phyloP scores from a whole-genome alignment of 2,797 vertebrate species.

The Champsocephalus gunnari region DNA sequence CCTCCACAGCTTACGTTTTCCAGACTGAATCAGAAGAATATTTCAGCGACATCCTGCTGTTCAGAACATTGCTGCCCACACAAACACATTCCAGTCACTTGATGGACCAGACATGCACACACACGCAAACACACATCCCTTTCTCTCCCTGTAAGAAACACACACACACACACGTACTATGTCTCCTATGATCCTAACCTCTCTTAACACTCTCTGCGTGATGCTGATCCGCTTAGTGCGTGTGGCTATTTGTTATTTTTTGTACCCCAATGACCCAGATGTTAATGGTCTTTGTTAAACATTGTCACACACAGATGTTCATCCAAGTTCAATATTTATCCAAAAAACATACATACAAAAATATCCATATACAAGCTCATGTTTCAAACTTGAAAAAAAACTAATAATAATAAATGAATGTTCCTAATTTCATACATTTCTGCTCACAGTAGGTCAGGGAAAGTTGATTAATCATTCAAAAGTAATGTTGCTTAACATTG shows the following conservation, averaged over 20 bases:
- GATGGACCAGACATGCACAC: constrained; percentile 67
- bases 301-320: constrained; percentile 20
- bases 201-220: constrained; percentile 51
- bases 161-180: not conserved
- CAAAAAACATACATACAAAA: constrained; percentile 31
- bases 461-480: constrained; percentile 11
- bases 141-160: not conserved
- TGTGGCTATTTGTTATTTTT: constrained; percentile 32
- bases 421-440: not conserved
- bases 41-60: constrained; percentile 65
- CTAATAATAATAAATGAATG: constrained; percentile 31
- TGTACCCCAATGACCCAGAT: constrained; percentile 42
- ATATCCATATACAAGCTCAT: constrained; percentile 16
- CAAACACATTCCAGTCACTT: constrained; percentile 80
- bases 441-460: not conserved
- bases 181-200: constrained; percentile 51
- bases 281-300: constrained; percentile 32
- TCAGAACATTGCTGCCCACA: constrained; percentile 66
- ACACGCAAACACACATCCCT: not conserved
- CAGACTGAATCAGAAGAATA: constrained; percentile 57
- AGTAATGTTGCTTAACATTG: not conserved
- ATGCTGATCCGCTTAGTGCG: constrained; percentile 23
- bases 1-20: constrained; percentile 31
- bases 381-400: not conserved
- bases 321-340: constrained; percentile 32